A percentile compares a stretch with the other conserved stretches of the same genome.
Conservation (phyloP, 2,888 invertebrate species). For the Rhyacophila evoluta region DNA sequence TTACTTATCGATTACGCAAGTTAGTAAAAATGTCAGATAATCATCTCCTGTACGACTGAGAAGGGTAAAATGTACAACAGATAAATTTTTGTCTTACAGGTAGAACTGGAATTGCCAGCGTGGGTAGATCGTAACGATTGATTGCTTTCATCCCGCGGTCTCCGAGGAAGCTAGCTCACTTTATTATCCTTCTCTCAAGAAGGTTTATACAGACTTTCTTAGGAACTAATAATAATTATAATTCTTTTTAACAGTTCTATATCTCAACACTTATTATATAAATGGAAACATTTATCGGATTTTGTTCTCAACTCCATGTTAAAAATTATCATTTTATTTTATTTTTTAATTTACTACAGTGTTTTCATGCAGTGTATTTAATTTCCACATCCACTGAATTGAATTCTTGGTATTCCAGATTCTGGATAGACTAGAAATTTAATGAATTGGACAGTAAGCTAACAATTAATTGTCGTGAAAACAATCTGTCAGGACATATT, state of each 20-base stretch:
- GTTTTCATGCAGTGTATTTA: too few species aligned
- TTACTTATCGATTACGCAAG: conserved; percentile 2
- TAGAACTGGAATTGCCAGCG: background rate
- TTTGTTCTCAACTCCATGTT: too few species aligned
- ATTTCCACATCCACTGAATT: too few species aligned
- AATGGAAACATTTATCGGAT: background rate
- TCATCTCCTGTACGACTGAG: conserved; percentile 5
- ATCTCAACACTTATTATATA: background rate
- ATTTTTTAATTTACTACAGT: too few species aligned
- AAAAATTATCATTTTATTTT: too few species aligned
- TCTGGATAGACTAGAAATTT: too few species aligned
- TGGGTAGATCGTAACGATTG: conserved; percentile 40
- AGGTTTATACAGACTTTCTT: background rate
- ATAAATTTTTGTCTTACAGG: conserved; percentile 5
- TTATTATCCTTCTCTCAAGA: conserved; percentile 30
- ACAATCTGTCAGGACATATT: too few species aligned
- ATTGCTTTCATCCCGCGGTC: conserved; percentile 45
- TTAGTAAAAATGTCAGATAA: conserved; percentile 24
- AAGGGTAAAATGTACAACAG: conserved; percentile 20
- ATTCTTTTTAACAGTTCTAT: background rate
- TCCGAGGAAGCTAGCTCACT: conserved; percentile 26
- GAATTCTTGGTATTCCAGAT: too few species aligned
- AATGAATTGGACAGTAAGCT: too few species aligned
- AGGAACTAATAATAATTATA: background rate
- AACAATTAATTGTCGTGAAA: too few species aligned